Base-by-base conservation (phyloP, 2,888 invertebrate genomes). In the Xylota segnis region DNA sequence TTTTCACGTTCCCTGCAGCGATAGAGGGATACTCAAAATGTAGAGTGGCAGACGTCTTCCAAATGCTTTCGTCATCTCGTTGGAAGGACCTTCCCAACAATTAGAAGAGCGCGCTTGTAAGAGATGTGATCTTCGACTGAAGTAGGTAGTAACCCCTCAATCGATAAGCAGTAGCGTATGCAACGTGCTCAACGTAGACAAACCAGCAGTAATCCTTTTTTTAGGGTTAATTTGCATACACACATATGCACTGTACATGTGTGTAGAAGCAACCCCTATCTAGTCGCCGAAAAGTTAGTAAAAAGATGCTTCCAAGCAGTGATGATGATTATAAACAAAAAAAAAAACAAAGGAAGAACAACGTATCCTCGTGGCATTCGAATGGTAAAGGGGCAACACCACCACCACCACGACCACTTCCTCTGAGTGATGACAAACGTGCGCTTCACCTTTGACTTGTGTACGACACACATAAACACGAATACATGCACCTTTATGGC, bases 401-500 rank as follows among this genome's bases (percentile, higher is more conserved):
- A 43, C 61, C 58, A 77, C n/a, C n/a, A n/a, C n/a, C n/a, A n/a
- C n/a, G n/a, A n/a, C n/a, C n/a, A n/a, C n/a, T n/a, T 59, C 16
- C 58, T 12, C 37, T 9, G 43, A 27, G 45, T 65, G 81, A 84
- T 76, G 84, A 75, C 84, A 84, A 70, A 66, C 59, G 86, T 66
- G 71, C 72, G 76, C 61, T 72, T 77, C 86, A 86, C 86, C 86
- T 86, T 70, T 86, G 86, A 72, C 86, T 76, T 58, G 43, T 54
- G 72, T 61, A 37, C n/a, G 47, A 45, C 45, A 40, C 23, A 58
- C 32, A 68, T 47, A 50, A n/a, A 47, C 40, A 29, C 61, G 40
- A 47, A 45, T 32, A 71, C 45, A 47, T 61, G 71, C 68, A 81
- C 56, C 77, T 63, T 47, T 74, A 45, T 54, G 70, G 47, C 45